Conservation (phyloP, 1,140 invertebrate genomes). For the Drosophila pallidifrons region DNA sequence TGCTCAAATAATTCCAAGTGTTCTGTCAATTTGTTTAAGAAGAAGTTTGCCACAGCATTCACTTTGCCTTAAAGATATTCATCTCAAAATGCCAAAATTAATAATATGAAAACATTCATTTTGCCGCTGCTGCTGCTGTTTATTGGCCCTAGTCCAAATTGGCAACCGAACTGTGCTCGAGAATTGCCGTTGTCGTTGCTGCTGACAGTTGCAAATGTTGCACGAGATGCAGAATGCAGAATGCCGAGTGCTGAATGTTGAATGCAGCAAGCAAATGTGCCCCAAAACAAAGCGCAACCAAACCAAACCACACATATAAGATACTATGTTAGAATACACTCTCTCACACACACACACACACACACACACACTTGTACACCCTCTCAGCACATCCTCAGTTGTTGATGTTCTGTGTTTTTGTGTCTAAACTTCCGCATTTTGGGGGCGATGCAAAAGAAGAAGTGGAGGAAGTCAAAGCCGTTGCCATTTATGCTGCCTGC, state of each 20-base stretch:
- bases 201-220: conserved; percentile 82
- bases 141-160: conserved; percentile 78
- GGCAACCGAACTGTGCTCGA: conserved; percentile 60
- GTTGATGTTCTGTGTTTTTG: conserved; percentile 47
- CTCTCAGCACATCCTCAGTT: conserved; percentile 4
- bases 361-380: neutral
- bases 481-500: conserved; percentile 55
- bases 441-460: conserved; percentile 53
- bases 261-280: conserved; percentile 16
- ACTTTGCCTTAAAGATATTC: neutral
- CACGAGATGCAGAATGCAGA: conserved; percentile 41
- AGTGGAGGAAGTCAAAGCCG: conserved; percentile 53
- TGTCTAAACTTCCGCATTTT: conserved; percentile 76
- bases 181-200: conserved; percentile 57
- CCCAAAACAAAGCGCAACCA: conserved; percentile 12
- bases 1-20: neutral
- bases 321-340: neutral
- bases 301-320: neutral
- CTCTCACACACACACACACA: conserved; percentile 9
- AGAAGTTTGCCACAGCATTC: neutral
- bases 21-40: neutral
- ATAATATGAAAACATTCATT: conserved; percentile 27
- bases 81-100: conserved; percentile 29
- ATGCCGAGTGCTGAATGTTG: conserved; percentile 34
- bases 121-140: conserved; percentile 22